Base-by-base conservation (phyloP, 1,140 invertebrate genomes). In the Andrena cerasifolii region DNA sequence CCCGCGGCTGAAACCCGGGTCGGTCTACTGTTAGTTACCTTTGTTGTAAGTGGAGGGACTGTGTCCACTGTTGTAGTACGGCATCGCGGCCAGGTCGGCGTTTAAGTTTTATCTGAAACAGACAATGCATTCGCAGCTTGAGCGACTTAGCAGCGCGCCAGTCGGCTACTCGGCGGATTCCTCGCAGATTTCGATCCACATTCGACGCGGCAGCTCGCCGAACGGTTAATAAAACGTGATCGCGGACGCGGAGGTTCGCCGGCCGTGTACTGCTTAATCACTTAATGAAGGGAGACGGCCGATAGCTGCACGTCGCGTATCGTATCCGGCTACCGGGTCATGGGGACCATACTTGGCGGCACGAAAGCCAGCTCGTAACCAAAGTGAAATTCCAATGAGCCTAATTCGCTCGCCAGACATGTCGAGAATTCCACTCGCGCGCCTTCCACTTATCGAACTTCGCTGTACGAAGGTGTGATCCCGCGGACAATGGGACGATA, bases 11-110 rank as follows among this genome's bases (percentile, higher is more conserved):
- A 49, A 54, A 45, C 16, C n/a, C 49, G 56, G 6, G 56, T 8
- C 21, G 12, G 1, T 16, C 2, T n/a, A 40, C 16, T 14, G 3
- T 63, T 65, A 21, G 47, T 86, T 70, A 91, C 90, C 90, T 90
- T 91, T 91, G 51, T 87, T 87, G 62, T 91, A 91, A 26, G 85
- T 82, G 40, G 88, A 87, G 36, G 89, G 85, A 51, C 85, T 87
- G 71, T 90, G 89, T 24, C 89, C 85, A 80, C 88, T 91, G 73
- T 89, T 91, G 68, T 90, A 90, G 76, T 91, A 91, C 75, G 90
- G 89, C 90, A 91, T 91, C 47, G 77, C 85, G 85, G 68, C 31
- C 58, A 70, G 28, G 54, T 59, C 28, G 33, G 8, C 53, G 54
- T 53, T 59, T 45, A 53, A 33, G 66, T 70, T 54, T 82, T 70